These are phyloP conservation scores for Pyrgilauda ruficollis DNA, from an alignment of 2,113 vertebrate genomes.

Conservation along the genomic window DNA sequence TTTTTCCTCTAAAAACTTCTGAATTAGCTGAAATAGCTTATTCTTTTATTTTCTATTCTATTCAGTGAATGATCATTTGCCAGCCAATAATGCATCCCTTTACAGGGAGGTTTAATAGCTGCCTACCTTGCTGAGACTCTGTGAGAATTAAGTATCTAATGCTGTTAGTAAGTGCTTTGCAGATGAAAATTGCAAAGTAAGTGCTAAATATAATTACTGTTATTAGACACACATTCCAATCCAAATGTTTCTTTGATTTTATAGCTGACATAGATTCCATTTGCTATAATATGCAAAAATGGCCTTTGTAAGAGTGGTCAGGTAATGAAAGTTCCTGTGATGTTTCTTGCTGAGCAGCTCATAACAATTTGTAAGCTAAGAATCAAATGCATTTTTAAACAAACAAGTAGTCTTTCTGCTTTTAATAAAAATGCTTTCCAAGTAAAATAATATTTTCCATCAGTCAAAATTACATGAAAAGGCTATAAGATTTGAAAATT, in stretches of 20 bases:
- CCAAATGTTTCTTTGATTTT: constrained; percentile 39
- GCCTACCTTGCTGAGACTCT: neutral
- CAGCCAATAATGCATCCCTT: neutral
- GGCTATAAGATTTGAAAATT: neutral
- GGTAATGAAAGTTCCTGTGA: neutral
- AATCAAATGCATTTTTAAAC: constrained; percentile 6
- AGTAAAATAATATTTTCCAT: neutral
- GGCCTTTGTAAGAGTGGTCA: neutral
- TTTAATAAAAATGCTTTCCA: neutral
- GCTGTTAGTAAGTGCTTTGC: constrained; percentile 2
- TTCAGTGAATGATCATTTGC: neutral
- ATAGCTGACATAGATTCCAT: constrained; percentile 32
- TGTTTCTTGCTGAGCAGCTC: neutral
- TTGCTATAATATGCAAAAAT: constrained; percentile 5
- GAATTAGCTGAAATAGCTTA: neutral
- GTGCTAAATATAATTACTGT: constrained; percentile 31
- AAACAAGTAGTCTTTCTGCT: neutral
- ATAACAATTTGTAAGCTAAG: neutral
- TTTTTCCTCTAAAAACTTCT: neutral
- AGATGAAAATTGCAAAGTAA: constrained; percentile 34
- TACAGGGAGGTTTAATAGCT: neutral
- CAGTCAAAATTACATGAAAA: neutral
- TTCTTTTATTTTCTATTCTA: neutral
- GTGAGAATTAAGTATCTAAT: constrained; percentile 8
- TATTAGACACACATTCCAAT: constrained; percentile 9